phyloP scores from a whole-genome alignment of 2,888 invertebrate species.

The Diloba caeruleocephala region DNA sequence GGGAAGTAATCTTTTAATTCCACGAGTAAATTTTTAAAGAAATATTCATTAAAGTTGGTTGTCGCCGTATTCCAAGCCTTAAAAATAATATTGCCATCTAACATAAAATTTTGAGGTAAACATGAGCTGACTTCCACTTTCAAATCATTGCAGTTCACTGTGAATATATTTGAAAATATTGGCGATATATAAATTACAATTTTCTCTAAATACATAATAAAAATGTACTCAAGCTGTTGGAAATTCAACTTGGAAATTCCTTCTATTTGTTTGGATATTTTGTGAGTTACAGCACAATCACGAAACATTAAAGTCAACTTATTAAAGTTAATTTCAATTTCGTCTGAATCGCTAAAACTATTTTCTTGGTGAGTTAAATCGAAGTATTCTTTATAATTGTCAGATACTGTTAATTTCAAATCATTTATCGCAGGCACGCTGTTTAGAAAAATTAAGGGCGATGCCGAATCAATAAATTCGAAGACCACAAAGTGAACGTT shows the following conservation, averaged over 20 bases:
- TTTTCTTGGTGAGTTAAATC: constrained; percentile 33
- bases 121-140: constrained; percentile 48
- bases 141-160: constrained; percentile 54
- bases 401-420: constrained; percentile 61
- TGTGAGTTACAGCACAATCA: constrained; percentile 61
- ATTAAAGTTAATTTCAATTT: constrained; percentile 43
- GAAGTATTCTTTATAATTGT: constrained; percentile 59
- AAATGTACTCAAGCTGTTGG: constrained; percentile 62
- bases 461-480: constrained; percentile 55
- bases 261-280: constrained; percentile 50
- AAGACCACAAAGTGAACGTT: constrained; percentile 62
- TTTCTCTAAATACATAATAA: constrained; percentile 64
- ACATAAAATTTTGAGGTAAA: constrained; percentile 59
- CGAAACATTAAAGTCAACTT: constrained; percentile 56
- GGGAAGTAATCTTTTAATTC: constrained; percentile 66
- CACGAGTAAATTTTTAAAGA: constrained; percentile 48
- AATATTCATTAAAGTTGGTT: constrained; percentile 56
- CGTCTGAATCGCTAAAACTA: constrained; percentile 2
- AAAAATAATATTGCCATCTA: constrained; percentile 66
- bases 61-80: constrained; percentile 64
- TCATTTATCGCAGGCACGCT: constrained; percentile 50
- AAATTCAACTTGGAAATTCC: constrained; percentile 60
- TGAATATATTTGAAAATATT: constrained; percentile 54
- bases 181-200: constrained; percentile 64
- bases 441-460: constrained; percentile 59